phyloP scores from a whole-genome alignment of 2,888 invertebrate genomes.

The Lasioglossum calceatum region DNA sequence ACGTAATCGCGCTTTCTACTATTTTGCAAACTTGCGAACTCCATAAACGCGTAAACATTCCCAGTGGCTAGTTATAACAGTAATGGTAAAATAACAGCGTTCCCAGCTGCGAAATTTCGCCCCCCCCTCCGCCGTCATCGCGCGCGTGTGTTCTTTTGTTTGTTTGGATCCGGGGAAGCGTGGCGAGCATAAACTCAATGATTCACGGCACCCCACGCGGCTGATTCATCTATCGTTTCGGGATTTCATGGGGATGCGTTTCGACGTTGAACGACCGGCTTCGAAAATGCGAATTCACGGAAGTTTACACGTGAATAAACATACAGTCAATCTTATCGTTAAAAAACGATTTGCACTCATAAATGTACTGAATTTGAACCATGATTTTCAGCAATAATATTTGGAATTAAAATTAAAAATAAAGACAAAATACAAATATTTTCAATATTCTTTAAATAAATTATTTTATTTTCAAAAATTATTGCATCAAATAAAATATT shows the following conservation, averaged over 20 bases:
- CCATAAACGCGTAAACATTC: background rate
- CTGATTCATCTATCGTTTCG: background rate
- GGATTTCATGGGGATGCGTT: background rate
- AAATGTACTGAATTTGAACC: no score
- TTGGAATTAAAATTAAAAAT: no score
- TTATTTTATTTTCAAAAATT: no score
- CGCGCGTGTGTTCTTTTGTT: background rate
- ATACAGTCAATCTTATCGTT: no score
- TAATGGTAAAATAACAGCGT: background rate
- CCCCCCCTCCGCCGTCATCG: background rate
- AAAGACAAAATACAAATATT: no score
- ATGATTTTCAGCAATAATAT: no score
- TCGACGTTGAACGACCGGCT: background rate
- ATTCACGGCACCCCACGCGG: background rate
- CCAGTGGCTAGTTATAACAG: background rate
- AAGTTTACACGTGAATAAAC: no score
- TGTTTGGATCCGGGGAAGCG: background rate
- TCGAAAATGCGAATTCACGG: background rate
- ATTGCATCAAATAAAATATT: no score
- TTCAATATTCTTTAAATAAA: no score
- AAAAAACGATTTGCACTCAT: no score
- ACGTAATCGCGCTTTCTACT: constrained; percentile 1
- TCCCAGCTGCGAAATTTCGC: background rate
- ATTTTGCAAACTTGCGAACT: background rate
- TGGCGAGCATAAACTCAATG: background rate